A percentile compares a stretch with the other conserved stretches of the same genome.
Evolutionary conservation across 2,888 invertebrate species (phyloP).

Genomic region (Argyra leucocephala): DNA sequence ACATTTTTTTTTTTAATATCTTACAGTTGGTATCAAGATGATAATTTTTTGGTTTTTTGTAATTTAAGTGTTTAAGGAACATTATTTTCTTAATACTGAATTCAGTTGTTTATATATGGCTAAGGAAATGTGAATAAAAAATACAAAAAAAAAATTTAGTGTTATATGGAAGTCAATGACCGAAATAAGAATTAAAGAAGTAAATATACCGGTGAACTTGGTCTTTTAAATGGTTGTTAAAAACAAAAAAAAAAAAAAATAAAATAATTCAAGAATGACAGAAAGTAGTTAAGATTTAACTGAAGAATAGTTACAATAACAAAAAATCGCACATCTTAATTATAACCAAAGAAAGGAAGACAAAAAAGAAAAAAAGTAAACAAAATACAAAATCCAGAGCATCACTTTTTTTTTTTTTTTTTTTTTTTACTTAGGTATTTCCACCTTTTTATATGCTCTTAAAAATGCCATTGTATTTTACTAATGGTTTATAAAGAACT

Average conservation of each 20-base stretch:
- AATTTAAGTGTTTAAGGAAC: background rate
- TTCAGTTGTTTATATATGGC: background rate
- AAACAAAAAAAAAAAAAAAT: constrained; percentile 10
- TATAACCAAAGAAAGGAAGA: constrained; percentile 23
- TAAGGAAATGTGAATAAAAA: background rate
- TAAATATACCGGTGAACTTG: constrained; percentile 16
- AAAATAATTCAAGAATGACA: constrained; percentile 1
- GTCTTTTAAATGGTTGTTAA: constrained; percentile 31
- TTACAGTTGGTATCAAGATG: background rate
- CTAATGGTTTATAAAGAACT: no score
- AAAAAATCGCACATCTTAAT: constrained; percentile 26
- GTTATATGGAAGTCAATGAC: constrained; percentile 8
- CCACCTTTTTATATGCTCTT: no score
- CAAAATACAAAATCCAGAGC: no score
- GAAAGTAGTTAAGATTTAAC: background rate
- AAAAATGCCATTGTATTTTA: no score
- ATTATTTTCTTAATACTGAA: background rate
- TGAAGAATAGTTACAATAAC: no score
- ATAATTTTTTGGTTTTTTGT: background rate
- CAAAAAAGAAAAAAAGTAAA: constrained; percentile 13
- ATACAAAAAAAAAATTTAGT: background rate
- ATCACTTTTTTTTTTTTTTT: no score
- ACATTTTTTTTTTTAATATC: no score
- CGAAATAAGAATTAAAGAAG: constrained; percentile 4
- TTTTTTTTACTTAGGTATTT: no score